These are phyloP conservation scores for Hypselothyrea guttata DNA, from an alignment of 2,888 invertebrate genomes.

Conservation along the genomic window DNA sequence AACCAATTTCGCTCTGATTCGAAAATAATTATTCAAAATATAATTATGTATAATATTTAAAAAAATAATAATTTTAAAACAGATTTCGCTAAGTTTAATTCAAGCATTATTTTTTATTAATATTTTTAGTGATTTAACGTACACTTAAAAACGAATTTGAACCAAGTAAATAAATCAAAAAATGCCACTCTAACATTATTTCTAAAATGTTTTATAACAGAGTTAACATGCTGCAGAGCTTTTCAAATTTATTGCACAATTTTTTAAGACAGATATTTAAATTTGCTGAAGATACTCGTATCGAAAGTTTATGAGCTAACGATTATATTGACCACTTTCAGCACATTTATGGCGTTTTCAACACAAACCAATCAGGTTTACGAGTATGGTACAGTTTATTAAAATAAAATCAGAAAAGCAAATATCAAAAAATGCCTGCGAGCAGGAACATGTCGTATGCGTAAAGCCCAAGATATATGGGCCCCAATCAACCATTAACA, in stretches of 20 bases:
- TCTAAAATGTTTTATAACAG: too few relatives aligned
- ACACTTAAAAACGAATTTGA: too few relatives aligned
- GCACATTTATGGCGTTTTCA: slow-evolving; percentile 62
- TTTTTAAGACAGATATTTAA: background rate
- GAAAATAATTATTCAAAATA: too few relatives aligned
- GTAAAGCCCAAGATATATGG: slow-evolving; percentile 58
- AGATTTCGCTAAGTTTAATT: too few relatives aligned
- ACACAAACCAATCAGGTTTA: slow-evolving; percentile 69
- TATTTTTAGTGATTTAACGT: too few relatives aligned
- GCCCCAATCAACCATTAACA: slow-evolving; percentile 77
- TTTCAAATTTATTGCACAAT: background rate
- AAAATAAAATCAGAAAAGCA: slow-evolving; percentile 38
- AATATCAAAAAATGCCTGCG: slow-evolving; percentile 37
- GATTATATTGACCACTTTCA: slow-evolving; percentile 1
- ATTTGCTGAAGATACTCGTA: slow-evolving; percentile 2
- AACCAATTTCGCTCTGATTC: too few relatives aligned
- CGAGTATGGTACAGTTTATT: slow-evolving; percentile 49
- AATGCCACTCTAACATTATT: too few relatives aligned
- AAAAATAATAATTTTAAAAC: too few relatives aligned
- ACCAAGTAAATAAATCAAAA: too few relatives aligned
- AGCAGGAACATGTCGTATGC: slow-evolving; percentile 16
- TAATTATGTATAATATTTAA: too few relatives aligned
- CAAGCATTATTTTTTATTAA: too few relatives aligned
- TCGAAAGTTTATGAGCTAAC: background rate
- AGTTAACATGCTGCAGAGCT: background rate